A percentile compares a stretch with the other conserved stretches of the same genome.
Conservation (phyloP, 2,113 vertebrate species). For the Zingel zingel region DNA sequence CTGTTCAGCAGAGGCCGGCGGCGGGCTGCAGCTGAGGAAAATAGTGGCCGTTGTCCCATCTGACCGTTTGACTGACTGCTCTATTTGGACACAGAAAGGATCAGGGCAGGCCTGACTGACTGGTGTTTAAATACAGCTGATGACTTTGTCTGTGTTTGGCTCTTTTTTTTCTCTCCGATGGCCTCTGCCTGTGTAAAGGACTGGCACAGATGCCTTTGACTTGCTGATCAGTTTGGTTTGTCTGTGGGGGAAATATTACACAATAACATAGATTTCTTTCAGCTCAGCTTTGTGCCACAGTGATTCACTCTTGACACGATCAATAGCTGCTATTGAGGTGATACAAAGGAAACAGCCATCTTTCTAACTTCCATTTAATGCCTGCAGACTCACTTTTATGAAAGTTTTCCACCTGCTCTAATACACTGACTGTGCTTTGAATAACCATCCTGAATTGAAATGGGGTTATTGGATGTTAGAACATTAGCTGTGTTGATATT, state of each 20-base stretch:
- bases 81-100: constrained; percentile 62
- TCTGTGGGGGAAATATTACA: constrained; percentile 45
- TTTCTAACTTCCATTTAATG: constrained; percentile 29
- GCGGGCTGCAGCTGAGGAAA: constrained; percentile 22
- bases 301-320: constrained; percentile 46
- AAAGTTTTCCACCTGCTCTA: constrained; percentile 17
- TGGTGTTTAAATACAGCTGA: constrained; percentile 54
- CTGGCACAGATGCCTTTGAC: constrained; percentile 14
- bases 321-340: constrained; percentile 60
- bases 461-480: constrained; percentile 18
- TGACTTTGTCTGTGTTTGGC: constrained; percentile 46
- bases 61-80: constrained; percentile 70
- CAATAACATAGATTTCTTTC: constrained; percentile 53
- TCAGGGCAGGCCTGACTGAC: constrained; percentile 40
- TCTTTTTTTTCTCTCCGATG: not conserved
- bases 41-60: constrained; percentile 30
- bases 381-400: constrained; percentile 38
- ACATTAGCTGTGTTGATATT: constrained; percentile 37
- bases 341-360: constrained; percentile 50
- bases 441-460: constrained; percentile 29
- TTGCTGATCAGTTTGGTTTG: constrained; percentile 17
- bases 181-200: constrained; percentile 32
- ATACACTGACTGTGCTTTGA: constrained; percentile 24
- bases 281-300: constrained; percentile 42
- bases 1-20: constrained; percentile 19